Conservation (phyloP, 2,888 invertebrate species). For the Rapana venosa region DNA sequence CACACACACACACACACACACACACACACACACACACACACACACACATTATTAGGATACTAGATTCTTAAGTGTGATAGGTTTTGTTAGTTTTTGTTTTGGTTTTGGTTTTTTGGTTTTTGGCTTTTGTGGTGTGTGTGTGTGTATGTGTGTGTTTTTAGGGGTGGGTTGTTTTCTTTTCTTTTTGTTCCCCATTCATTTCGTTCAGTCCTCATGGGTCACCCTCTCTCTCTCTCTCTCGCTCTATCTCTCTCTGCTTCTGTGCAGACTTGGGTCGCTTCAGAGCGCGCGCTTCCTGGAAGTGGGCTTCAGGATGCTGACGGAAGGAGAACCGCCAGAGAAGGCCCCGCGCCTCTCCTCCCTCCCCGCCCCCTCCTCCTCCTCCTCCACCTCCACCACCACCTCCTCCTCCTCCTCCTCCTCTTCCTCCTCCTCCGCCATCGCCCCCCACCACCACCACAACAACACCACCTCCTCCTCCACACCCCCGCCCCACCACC, state of each 20-base stretch:
- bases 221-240: not conserved
- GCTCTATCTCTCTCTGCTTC: too few relatives aligned
- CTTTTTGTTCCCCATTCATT: not conserved
- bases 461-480: not conserved
- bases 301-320: constrained; percentile 50
- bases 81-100: too few relatives aligned
- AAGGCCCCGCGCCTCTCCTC: constrained; percentile 39
- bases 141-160: not conserved
- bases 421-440: not conserved
- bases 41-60: not conserved
- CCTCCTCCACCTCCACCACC: not conserved
- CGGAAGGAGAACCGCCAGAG: constrained; percentile 51
- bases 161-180: too few relatives aligned
- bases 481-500: not conserved
- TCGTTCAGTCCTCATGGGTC: not conserved
- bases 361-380: not conserved
- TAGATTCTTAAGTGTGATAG: not conserved
- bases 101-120: not conserved
- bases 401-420: not conserved
- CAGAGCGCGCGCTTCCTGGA: constrained; percentile 45
- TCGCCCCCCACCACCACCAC: not conserved
- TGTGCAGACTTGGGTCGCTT: constrained; percentile 41
- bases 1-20: too few relatives aligned
- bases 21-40: too few relatives aligned
- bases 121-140: not conserved